Evolutionary conservation across 2,888 invertebrate genomes (phyloP).

Genomic region (Morinoia aosen): DNA sequence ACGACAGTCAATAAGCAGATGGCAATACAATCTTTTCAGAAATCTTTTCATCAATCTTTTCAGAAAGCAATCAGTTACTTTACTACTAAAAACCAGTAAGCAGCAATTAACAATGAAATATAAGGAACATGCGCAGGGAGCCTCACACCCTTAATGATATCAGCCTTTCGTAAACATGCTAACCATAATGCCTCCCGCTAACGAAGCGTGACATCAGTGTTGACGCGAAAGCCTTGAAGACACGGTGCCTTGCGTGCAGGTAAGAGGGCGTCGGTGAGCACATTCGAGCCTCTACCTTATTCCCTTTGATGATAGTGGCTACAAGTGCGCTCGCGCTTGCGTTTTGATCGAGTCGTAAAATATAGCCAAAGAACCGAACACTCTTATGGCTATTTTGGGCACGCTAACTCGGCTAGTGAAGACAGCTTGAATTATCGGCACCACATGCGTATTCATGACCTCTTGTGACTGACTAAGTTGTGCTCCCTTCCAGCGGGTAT

Average conservation of each 20-base stretch:
- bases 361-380: neutral
- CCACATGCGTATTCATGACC: neutral
- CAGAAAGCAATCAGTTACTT: neutral
- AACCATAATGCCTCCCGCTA: neutral
- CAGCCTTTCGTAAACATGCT: neutral
- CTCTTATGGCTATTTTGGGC: neutral
- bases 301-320: neutral
- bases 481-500: neutral
- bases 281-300: neutral
- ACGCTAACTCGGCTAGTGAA: neutral
- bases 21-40: no score
- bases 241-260: neutral
- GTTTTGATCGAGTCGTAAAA: neutral
- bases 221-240: neutral
- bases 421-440: neutral
- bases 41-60: no score
- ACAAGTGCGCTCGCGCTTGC: slow-evolving; percentile 12
- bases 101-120: neutral
- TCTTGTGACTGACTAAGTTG: neutral
- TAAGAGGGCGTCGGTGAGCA: neutral
- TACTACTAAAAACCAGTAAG: neutral
- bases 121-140: neutral
- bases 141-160: neutral
- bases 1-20: no score
- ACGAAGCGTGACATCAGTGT: neutral